A percentile compares a stretch with the other conserved stretches of the same genome.
Conservation (phyloP, 2,888 invertebrate genomes). For the Cactoblastis cactorum region DNA sequence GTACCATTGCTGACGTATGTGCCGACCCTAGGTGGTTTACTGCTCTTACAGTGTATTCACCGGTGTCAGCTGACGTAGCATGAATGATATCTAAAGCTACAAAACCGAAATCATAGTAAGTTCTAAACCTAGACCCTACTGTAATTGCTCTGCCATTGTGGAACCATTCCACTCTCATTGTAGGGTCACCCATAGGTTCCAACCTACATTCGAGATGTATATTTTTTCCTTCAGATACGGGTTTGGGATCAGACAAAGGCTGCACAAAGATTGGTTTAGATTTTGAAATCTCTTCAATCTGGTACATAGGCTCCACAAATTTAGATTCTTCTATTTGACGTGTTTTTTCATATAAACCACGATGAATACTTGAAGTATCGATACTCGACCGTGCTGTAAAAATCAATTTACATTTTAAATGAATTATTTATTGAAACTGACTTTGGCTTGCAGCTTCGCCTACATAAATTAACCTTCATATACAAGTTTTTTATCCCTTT, state of each 20-base stretch:
- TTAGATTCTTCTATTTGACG: constrained; percentile 91
- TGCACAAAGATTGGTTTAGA: constrained; percentile 97
- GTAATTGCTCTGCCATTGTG: constrained; percentile 94
- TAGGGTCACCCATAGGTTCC: constrained; percentile 97
- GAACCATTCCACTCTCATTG: constrained; percentile 97
- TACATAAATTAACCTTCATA: neutral
- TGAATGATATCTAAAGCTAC: constrained; percentile 97
- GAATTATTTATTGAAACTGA: neutral
- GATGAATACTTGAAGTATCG: constrained; percentile 94
- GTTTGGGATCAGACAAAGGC: constrained; percentile 91
- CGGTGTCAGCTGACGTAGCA: constrained; percentile 95
- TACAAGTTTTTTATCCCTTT: no score
- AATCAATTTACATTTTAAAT: neutral
- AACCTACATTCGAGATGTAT: constrained; percentile 94
- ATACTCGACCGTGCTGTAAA: constrained; percentile 90
- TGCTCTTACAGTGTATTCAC: constrained; percentile 96
- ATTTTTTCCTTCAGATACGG: constrained; percentile 92
- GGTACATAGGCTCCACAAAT: constrained; percentile 92
- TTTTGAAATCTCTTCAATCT: constrained; percentile 95
- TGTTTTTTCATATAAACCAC: constrained; percentile 91
- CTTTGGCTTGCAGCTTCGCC: no score
- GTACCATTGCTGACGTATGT: constrained; percentile 93
- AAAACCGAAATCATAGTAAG: constrained; percentile 98
- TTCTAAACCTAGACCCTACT: constrained; percentile 94
- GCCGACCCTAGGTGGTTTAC: constrained; percentile 96